Percentiles rank a stretch among this genome's conserved stretches.
Evolutionary conservation across 2,888 invertebrate genomes (phyloP).

Genomic region (Trachelus troglodyta): DNA sequence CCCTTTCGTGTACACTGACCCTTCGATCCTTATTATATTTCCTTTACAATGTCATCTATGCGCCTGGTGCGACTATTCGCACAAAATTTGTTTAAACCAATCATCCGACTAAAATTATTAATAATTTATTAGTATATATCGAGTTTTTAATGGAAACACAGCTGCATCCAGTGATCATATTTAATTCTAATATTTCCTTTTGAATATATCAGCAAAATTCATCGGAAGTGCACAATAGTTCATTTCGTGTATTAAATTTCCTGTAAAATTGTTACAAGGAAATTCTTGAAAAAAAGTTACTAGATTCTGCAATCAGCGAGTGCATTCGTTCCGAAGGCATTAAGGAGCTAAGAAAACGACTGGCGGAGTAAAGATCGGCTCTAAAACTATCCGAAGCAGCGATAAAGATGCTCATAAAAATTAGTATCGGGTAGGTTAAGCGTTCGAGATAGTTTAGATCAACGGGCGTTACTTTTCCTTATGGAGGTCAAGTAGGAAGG

Average conservation of each 20-base stretch:
- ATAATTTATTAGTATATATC: neutral
- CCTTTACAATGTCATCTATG: constrained; percentile 7
- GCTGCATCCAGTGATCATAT: neutral
- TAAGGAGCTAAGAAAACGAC: neutral
- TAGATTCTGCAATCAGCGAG: neutral
- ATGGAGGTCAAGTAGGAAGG: constrained; percentile 27
- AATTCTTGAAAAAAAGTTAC: neutral
- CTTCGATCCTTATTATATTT: constrained; percentile 7
- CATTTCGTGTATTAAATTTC: neutral
- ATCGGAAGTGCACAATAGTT: neutral
- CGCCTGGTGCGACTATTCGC: neutral
- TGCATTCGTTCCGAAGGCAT: neutral
- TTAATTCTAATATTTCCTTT: neutral
- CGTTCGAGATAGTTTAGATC: constrained; percentile 14
- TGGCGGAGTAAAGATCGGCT: constrained; percentile 11
- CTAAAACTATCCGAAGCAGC: constrained; percentile 26
- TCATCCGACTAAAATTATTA: neutral
- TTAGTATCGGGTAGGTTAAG: constrained; percentile 26
- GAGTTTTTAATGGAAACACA: neutral
- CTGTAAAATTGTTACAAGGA: neutral
- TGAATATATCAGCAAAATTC: neutral
- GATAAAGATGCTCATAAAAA: constrained; percentile 32
- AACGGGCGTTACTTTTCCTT: constrained; percentile 30
- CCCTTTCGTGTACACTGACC: constrained; percentile 21
- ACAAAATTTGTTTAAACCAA: neutral